A percentile compares a stretch with the other conserved stretches of the same genome.
Conservation (phyloP, 2,113 vertebrate species). For the Prionailurus viverrinus region DNA sequence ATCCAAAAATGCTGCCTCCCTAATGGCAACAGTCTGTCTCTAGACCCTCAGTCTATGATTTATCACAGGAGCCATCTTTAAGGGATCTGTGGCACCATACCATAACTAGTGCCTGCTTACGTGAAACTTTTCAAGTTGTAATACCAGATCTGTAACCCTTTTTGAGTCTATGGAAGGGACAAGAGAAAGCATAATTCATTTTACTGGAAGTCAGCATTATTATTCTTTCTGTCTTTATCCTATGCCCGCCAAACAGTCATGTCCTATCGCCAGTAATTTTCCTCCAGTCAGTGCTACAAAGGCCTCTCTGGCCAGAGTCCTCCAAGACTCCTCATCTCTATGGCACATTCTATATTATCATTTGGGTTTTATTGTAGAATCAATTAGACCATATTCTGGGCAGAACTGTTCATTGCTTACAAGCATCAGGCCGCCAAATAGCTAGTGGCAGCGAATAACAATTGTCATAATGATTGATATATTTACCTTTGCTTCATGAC, state of each 20-base stretch:
- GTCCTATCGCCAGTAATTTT: not conserved
- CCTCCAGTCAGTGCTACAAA: not conserved
- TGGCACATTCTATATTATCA: not conserved
- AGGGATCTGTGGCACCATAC: not conserved
- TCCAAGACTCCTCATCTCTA: not conserved
- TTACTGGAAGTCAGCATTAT: not conserved
- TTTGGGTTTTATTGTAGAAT: not conserved
- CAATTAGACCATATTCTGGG: not conserved
- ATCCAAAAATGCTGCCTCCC: not conserved
- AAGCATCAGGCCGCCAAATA: conserved; percentile 3
- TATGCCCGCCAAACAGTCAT: not conserved
- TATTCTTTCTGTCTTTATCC: conserved; percentile 19
- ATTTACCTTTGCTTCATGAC: not conserved
- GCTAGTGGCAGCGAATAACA: not conserved
- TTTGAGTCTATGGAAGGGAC: not conserved
- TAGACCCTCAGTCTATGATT: not conserved
- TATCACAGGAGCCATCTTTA: conserved; percentile 27
- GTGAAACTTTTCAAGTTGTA: conserved; percentile 42
- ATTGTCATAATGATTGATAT: not conserved
- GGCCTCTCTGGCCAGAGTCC: not conserved
- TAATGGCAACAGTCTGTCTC: not conserved
- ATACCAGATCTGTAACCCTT: not conserved
- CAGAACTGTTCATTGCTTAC: not conserved
- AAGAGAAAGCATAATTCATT: conserved; percentile 1
- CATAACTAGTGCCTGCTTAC: conserved; percentile 4